These are phyloP conservation scores for Catalaphyllia jardinei DNA, from an alignment of 64 coral and sea anemone genomes.

Conservation along the genomic window DNA sequence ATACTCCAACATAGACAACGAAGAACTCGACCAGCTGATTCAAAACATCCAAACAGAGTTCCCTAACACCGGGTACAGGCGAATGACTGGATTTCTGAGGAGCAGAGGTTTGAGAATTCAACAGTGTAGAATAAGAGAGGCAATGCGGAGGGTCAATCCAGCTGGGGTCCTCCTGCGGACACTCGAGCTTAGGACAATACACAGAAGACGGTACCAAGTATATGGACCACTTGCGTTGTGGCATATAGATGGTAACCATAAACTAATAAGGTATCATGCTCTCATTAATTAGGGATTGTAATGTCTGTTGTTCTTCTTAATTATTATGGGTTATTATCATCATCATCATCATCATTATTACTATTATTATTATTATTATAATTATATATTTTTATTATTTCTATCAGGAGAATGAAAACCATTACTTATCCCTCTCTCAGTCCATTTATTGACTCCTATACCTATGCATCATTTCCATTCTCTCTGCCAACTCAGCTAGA, in stretches of 20 bases:
- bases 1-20: conserved; percentile 3
- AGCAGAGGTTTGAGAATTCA: conserved; percentile 40
- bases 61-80: conserved; percentile 22
- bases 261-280: conserved; percentile 56
- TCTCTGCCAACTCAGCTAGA: not conserved
- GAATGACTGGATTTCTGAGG: conserved; percentile 61
- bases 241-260: conserved; percentile 59
- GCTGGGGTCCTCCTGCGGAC: conserved; percentile 45
- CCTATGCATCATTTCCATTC: not conserved
- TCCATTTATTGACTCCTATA: not conserved
- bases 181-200: conserved; percentile 38
- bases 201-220: conserved; percentile 48
- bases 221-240: conserved; percentile 50
- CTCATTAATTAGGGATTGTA: not conserved
- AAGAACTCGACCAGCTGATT: conserved; percentile 17
- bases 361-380: too few relatives aligned
- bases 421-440: not conserved
- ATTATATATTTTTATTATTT: not conserved
- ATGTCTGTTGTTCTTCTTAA: not conserved
- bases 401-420: conserved; percentile 1
- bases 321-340: not conserved
- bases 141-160: conserved; percentile 49
- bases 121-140: conserved; percentile 39
- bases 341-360: too few relatives aligned
- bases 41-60: not conserved